Conservation (phyloP, 2,888 invertebrate species). For the Drosophila bunnanda region DNA sequence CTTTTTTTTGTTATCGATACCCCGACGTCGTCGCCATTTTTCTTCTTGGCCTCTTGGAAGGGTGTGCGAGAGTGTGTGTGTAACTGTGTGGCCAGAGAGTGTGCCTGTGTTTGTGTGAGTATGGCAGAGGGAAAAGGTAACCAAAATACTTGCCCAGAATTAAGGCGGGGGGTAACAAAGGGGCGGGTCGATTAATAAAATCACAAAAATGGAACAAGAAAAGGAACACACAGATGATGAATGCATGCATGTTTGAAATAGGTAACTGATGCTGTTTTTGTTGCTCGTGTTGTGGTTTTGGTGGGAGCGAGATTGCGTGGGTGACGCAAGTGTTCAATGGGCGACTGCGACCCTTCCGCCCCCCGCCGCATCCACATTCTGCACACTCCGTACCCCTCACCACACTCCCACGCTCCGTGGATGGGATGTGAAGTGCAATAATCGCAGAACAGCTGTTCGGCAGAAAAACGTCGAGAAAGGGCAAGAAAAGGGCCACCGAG, state of each 20-base stretch:
- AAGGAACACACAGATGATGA: conserved; percentile 18
- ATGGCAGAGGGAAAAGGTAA: conserved; percentile 66
- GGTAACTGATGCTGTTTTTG: conserved; percentile 34
- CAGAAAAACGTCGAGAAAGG: conserved; percentile 33
- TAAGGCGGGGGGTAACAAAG: conserved; percentile 46
- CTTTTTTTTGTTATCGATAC: conserved; percentile 71
- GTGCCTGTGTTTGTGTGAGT: conserved; percentile 44
- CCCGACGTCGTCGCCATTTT: conserved; percentile 80
- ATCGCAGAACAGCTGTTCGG: conserved; percentile 72
- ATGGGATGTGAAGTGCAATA: conserved; percentile 55
- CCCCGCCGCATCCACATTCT: conserved; percentile 2
- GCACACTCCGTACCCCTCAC: neutral
- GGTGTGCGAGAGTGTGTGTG: conserved; percentile 55
- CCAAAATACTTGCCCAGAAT: conserved; percentile 70
- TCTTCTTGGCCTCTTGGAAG: conserved; percentile 67
- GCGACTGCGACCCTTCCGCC: conserved; percentile 23
- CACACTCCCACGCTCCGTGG: conserved; percentile 1
- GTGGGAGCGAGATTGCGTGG: conserved; percentile 51
- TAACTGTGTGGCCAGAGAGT: conserved; percentile 48
- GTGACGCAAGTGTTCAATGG: conserved; percentile 73
- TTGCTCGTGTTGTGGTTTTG: conserved; percentile 23
- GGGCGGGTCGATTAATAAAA: conserved; percentile 56
- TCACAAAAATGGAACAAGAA: conserved; percentile 46
- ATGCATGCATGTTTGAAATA: conserved; percentile 47
- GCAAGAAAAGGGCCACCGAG: conserved; percentile 17